Evolutionary conservation across 2,888 invertebrate genomes (phyloP).

Genomic region (Belgica antarctica): DNA sequence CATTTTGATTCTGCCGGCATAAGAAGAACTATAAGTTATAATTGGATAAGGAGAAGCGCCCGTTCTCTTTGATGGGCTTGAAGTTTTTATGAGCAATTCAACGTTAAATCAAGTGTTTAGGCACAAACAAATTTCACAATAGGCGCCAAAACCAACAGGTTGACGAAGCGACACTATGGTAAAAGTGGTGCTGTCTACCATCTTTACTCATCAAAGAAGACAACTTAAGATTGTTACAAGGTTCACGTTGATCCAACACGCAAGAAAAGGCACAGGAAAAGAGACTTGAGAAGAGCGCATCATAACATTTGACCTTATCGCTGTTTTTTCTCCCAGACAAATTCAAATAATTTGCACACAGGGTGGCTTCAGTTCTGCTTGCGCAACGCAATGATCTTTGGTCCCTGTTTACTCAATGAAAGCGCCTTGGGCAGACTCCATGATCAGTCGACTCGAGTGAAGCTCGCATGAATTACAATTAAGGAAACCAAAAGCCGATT

Average conservation of each 20-base stretch:
- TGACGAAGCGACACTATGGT: too few species aligned
- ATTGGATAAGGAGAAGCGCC: background rate
- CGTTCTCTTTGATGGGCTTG: too few species aligned
- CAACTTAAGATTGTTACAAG: too few species aligned
- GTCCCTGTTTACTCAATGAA: too few species aligned
- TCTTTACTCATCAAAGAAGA: too few species aligned
- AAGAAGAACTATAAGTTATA: background rate
- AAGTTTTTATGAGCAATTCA: too few species aligned
- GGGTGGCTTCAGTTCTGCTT: slow-evolving; percentile 33
- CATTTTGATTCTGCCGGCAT: too few species aligned
- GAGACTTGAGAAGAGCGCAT: slow-evolving; percentile 5
- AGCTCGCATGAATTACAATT: slow-evolving; percentile 10
- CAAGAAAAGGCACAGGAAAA: background rate
- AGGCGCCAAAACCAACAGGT: too few species aligned
- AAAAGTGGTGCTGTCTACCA: too few species aligned
- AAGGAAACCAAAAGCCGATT: background rate
- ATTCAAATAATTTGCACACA: slow-evolving; percentile 37
- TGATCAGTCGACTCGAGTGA: too few species aligned
- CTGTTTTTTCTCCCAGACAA: slow-evolving; percentile 35
- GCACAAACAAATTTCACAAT: too few species aligned
- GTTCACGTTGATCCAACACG: background rate
- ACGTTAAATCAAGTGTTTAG: too few species aligned
- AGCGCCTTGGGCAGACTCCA: background rate
- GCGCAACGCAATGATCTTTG: background rate
- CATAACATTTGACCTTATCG: slow-evolving; percentile 41